phyloP scores from a whole-genome alignment of 2,797 vertebrate genomes.

The Halcyon smyrnensis region DNA sequence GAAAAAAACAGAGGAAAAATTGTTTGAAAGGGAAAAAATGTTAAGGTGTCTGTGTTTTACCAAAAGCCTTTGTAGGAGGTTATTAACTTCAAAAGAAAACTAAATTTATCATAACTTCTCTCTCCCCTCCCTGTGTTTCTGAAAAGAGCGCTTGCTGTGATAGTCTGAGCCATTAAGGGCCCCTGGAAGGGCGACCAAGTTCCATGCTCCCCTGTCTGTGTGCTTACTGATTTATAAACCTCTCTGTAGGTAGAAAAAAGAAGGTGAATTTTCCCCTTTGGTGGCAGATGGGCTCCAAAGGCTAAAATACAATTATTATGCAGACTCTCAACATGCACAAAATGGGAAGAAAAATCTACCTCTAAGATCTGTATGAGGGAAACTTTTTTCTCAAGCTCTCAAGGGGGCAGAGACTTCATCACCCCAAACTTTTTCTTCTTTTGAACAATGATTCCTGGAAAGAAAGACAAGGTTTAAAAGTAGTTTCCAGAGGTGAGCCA shows the following conservation, averaged over 20 bases:
- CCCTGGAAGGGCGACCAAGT: slow-evolving; percentile 41
- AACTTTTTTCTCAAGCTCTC: slow-evolving; percentile 24
- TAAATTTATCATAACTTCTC: slow-evolving; percentile 62
- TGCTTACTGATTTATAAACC: slow-evolving; percentile 58
- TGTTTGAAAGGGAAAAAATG: slow-evolving; percentile 68
- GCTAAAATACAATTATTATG: slow-evolving; percentile 62
- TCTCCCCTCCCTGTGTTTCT: slow-evolving; percentile 28
- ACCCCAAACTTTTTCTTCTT: slow-evolving; percentile 30
- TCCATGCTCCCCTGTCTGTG: background rate
- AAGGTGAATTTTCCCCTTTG: slow-evolving; percentile 54
- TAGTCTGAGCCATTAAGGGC: slow-evolving; percentile 44
- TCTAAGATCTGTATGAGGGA: slow-evolving; percentile 16
- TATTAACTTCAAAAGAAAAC: slow-evolving; percentile 78
- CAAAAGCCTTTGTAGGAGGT: slow-evolving; percentile 71
- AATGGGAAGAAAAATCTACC: slow-evolving; percentile 38
- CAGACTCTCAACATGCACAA: slow-evolving; percentile 37
- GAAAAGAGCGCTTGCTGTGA: slow-evolving; percentile 60
- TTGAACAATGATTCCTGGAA: slow-evolving; percentile 9
- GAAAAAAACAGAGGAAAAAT: slow-evolving; percentile 51
- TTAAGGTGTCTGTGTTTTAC: slow-evolving; percentile 70
- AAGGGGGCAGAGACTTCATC: slow-evolving; percentile 10
- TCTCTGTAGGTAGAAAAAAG: slow-evolving; percentile 52
- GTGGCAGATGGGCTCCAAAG: slow-evolving; percentile 38
- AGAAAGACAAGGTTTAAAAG: background rate
- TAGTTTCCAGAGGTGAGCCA: background rate